These are phyloP conservation scores for Psophia crepitans DNA, from an alignment of 2,113 vertebrate species.

Conservation along the genomic window DNA sequence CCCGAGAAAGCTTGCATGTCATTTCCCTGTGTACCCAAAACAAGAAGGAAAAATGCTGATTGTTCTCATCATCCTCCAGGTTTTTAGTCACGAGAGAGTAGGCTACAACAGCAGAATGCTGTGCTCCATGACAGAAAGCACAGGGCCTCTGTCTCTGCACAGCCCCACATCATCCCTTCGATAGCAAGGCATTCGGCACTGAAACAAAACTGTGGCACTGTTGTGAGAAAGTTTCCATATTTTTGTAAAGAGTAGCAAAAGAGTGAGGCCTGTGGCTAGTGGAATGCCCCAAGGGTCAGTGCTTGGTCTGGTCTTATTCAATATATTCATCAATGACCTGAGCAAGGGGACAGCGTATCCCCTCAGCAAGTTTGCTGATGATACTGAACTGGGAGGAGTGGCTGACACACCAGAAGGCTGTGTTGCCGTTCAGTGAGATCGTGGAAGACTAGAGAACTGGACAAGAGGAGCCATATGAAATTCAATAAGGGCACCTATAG, in stretches of 20 bases:
- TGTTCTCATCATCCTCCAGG: background rate
- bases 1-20: background rate
- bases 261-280: too few relatives aligned
- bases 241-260: background rate
- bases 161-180: rapidly evolving
- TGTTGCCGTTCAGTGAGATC: too few relatives aligned
- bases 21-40: background rate
- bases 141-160: background rate
- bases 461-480: too few relatives aligned
- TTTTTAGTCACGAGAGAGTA: background rate
- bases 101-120: background rate
- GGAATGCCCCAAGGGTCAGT: too few relatives aligned
- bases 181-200: background rate
- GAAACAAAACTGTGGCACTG: background rate
- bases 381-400: too few relatives aligned
- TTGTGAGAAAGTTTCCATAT: background rate
- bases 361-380: too few relatives aligned
- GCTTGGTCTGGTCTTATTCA: too few relatives aligned
- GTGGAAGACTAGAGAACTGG: too few relatives aligned
- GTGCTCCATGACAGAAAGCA: background rate
- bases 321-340: too few relatives aligned
- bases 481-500: too few relatives aligned
- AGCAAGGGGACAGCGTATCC: too few relatives aligned
- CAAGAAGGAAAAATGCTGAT: background rate
- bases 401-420: too few relatives aligned